Evolutionary conservation across 1,140 invertebrate species (phyloP).

Genomic region (Heliothis subflexa): DNA sequence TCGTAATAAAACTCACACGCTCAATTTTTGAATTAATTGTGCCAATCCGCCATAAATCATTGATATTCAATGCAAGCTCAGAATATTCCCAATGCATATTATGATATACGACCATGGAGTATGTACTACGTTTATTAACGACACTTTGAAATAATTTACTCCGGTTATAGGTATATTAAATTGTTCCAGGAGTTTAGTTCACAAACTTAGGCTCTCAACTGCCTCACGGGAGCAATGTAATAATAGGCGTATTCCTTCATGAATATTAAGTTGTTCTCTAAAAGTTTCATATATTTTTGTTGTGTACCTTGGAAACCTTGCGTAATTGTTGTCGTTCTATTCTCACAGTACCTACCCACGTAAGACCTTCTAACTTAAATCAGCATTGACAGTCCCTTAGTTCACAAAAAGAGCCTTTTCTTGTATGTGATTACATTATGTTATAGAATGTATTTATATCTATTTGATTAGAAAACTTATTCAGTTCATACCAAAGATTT

Average conservation of each 20-base stretch:
- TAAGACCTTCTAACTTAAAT: too few relatives aligned
- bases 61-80: conserved; percentile 32
- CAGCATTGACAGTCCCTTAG: too few relatives aligned
- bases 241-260: conserved; percentile 28
- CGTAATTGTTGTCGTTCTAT: too few relatives aligned
- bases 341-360: too few relatives aligned
- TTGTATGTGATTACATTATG: too few relatives aligned
- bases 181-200: conserved; percentile 20
- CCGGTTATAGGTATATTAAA: conserved; percentile 39
- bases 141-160: conserved; percentile 39
- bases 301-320: too few relatives aligned
- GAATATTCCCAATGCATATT: conserved; percentile 20
- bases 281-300: conserved; percentile 18
- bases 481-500: too few relatives aligned
- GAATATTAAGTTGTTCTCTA: conserved; percentile 27
- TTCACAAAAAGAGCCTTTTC: too few relatives aligned
- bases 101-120: conserved; percentile 27
- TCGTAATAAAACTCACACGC: conserved; percentile 33
- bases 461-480: too few relatives aligned
- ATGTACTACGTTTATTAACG: conserved; percentile 27
- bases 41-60: conserved; percentile 24
- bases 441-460: too few relatives aligned
- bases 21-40: conserved; percentile 42
- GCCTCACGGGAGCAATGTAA: conserved; percentile 15
- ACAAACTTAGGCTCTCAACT: conserved; percentile 18